Evolutionary conservation across 2,888 invertebrate genomes (phyloP).

Genomic region (Caenorhabditis drosophilae): DNA sequence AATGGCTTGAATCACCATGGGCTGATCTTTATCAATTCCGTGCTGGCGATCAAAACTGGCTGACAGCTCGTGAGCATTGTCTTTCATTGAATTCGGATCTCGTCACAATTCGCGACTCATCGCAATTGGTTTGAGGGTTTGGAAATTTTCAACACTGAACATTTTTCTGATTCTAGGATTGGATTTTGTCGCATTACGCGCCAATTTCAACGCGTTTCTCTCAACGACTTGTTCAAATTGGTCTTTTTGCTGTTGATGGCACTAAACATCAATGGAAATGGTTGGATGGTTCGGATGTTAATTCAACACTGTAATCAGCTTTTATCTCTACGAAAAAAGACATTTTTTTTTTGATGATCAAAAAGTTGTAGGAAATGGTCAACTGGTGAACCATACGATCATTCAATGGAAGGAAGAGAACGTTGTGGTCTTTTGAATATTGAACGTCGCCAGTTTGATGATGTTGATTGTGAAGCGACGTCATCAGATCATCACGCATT

Average conservation of each 20-base stretch:
- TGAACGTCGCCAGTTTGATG: constrained; percentile 18
- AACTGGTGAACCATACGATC: constrained; percentile 35
- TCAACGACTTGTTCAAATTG: constrained; percentile 35
- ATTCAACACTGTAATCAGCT: constrained; percentile 19
- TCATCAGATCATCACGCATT: constrained; percentile 19
- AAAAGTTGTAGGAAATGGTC: too few species aligned
- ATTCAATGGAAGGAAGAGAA: constrained; percentile 31
- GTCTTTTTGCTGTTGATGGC: constrained; percentile 32
- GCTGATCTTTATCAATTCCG: constrained; percentile 37
- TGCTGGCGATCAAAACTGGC: constrained; percentile 35
- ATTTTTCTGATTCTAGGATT: too few species aligned
- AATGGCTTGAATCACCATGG: constrained; percentile 43
- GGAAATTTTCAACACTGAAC: not conserved
- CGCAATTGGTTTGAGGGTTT: constrained; percentile 23
- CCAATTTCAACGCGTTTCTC: constrained; percentile 36
- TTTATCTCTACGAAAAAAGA: not conserved
- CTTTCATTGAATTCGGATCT: constrained; percentile 36
- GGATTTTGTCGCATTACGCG: constrained; percentile 43
- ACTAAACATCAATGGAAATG: constrained; percentile 32
- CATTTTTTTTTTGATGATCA: too few species aligned
- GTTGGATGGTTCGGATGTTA: constrained; percentile 22
- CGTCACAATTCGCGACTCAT: constrained; percentile 23
- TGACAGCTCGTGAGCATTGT: constrained; percentile 40
- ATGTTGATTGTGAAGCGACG: constrained; percentile 34
- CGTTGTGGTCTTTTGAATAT: constrained; percentile 32